These are phyloP conservation scores for Rhimphoctona megacephalus DNA, from an alignment of 2,888 invertebrate species.

Conservation along the genomic window DNA sequence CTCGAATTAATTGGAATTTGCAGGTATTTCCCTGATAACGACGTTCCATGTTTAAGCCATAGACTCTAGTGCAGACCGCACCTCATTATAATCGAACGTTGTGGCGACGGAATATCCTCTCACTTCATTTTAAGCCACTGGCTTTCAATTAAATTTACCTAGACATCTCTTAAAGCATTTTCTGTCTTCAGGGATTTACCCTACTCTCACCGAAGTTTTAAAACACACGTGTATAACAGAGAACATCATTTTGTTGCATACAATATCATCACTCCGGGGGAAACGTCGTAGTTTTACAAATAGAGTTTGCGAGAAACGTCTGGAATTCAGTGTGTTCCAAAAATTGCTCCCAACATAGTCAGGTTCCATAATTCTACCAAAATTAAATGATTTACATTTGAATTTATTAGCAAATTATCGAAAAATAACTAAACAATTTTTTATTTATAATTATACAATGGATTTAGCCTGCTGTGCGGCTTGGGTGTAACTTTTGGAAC, in stretches of 20 bases:
- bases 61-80: not conserved
- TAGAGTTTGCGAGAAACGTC: not conserved
- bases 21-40: not conserved
- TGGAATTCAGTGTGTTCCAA: not conserved
- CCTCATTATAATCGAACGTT: conserved; percentile 13
- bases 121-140: not conserved
- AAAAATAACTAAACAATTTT: not conserved
- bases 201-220: not conserved
- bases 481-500: not conserved
- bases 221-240: not conserved
- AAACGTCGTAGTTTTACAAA: not conserved
- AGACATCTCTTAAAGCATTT: not conserved
- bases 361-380: not conserved
- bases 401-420: not conserved
- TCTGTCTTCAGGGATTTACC: not conserved
- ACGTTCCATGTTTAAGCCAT: not conserved
- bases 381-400: not conserved
- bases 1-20: not conserved
- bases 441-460: not conserved
- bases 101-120: not conserved
- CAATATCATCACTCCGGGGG: not conserved
- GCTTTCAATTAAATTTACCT: not conserved
- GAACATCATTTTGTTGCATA: not conserved
- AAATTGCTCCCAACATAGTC: not conserved
- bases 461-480: not conserved